Conservation (phyloP, 2,888 invertebrate species). For the Caenorhabditis sp. region DNA sequence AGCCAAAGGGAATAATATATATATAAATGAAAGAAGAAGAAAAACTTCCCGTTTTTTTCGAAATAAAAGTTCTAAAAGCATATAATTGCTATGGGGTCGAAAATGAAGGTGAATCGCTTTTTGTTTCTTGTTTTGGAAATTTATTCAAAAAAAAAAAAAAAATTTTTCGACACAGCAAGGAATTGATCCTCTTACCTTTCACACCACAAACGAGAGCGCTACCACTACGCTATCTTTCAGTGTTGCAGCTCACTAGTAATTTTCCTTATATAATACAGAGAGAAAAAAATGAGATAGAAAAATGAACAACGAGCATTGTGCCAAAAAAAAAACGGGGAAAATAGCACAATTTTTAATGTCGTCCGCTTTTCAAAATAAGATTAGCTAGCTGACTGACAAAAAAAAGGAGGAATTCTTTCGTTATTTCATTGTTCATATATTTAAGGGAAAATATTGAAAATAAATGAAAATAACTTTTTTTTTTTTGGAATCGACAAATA, state of each 20-base stretch:
- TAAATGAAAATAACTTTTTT: neutral
- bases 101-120: neutral
- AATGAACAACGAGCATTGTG: neutral
- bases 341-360: neutral
- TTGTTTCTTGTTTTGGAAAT: too few relatives aligned
- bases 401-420: too few relatives aligned
- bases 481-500: neutral
- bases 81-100: neutral
- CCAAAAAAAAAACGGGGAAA: neutral
- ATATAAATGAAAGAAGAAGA: neutral
- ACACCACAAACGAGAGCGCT: too few relatives aligned
- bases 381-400: neutral
- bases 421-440: neutral
- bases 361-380: constrained; percentile 1
- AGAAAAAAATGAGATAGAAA: too few relatives aligned
- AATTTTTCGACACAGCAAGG: too few relatives aligned
- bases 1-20: neutral
- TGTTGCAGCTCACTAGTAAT: too few relatives aligned
- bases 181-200: too few relatives aligned
- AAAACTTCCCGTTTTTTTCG: neutral
- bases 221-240: too few relatives aligned
- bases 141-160: too few relatives aligned
- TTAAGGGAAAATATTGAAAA: neutral
- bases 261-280: too few relatives aligned
- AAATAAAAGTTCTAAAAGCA: neutral